Base-by-base conservation (phyloP, 2,888 invertebrate species). In the Trachelus stipa region DNA sequence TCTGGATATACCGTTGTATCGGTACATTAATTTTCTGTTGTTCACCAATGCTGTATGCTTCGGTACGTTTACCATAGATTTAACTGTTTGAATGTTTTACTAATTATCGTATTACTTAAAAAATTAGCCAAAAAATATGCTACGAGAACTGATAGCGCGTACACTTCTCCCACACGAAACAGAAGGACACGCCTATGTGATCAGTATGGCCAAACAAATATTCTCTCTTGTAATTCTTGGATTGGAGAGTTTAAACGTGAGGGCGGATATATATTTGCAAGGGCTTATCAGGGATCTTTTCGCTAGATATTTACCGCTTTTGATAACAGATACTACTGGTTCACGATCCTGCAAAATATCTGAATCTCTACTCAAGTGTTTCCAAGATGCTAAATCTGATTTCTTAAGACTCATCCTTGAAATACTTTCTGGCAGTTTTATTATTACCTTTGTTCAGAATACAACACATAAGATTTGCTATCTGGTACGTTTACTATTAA, bases 171-270 rank as follows among this genome's bases (percentile, higher is more conserved):
- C 90, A 3, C 73, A 82, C 1, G 91, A 91, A n/a, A 85, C 89
- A 35, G 81, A 85, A 6, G 75, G 76, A 0, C 83, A 82, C 40
- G 68, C 35, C 0, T 86, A 86, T 73, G 81, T 90, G 30, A 86
- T 83, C 56, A 78, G 83, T 31, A 79, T 90, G 12, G 88, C 88
- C 6, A 89, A 89, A 77, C 85, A 81, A 75, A 90, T 91, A 82
- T 91, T 91, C 77, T 88, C 89, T 12, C 89, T 87, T 88, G 83
- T 91, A 33, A 79, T 91, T 23, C 83, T 90, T 37, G 90, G 91
- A 69, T 79, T 91, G n/a, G 90, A 90, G 76, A 81, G 82, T 73
- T 80, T 90, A 15, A 87, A 87, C 68, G 77, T 87, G 23, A 87
- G 86, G 76, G 84, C 85, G 40, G 91, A 91, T 71, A 82, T 90